These are phyloP conservation scores for Dicentrarchus labrax DNA, from an alignment of 2,113 vertebrate species.

Conservation along the genomic window DNA sequence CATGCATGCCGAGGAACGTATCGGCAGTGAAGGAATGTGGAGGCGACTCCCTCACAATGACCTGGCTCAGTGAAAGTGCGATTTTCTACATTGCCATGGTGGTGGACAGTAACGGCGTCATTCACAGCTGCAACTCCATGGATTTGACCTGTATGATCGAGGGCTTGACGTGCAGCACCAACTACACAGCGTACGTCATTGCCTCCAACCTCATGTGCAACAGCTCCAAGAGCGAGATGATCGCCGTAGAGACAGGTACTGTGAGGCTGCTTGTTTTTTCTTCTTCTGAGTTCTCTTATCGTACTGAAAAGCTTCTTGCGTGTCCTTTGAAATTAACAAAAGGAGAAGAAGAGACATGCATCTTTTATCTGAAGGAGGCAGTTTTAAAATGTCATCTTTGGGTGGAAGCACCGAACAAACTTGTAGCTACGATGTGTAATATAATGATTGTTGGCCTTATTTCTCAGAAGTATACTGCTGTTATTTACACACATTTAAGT, in stretches of 20 bases:
- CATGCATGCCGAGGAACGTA: conserved; percentile 79
- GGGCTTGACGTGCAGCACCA: conserved; percentile 80
- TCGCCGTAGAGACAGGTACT: conserved; percentile 83
- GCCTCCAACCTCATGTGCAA: conserved; percentile 83
- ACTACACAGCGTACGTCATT: conserved; percentile 73
- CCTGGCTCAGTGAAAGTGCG: conserved; percentile 73
- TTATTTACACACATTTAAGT: neutral
- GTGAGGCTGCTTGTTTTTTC: neutral
- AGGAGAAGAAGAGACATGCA: neutral
- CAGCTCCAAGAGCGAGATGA: conserved; percentile 76
- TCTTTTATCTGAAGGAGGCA: neutral
- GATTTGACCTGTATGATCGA: conserved; percentile 67
- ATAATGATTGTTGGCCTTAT: neutral
- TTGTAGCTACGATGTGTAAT: too few relatives aligned
- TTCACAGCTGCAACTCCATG: conserved; percentile 70
- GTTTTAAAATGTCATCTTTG: neutral
- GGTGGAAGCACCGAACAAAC: neutral
- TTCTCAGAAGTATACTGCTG: neutral
- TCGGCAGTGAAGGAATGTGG: conserved; percentile 73
- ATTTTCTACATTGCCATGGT: conserved; percentile 75
- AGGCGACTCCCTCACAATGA: conserved; percentile 67
- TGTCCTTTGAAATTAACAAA: neutral
- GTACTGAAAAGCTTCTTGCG: neutral
- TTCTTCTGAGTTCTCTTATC: neutral
- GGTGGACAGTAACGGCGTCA: conserved; percentile 49